Conservation (phyloP, 2,113 vertebrate genomes). For the Cephalopholis sonnerati region DNA sequence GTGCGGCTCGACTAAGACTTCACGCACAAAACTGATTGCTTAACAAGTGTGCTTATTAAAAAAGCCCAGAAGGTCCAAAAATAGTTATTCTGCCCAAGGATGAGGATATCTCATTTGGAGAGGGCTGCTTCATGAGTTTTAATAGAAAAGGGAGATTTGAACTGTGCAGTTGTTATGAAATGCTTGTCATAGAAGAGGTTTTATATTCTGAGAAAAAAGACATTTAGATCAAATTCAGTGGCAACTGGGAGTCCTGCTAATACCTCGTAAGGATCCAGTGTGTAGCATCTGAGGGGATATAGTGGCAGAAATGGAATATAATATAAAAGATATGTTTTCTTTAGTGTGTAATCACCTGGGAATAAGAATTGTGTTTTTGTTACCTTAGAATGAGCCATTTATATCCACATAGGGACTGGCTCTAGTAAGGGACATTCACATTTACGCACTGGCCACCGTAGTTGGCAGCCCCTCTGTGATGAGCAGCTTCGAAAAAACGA, state of each 20-base stretch:
- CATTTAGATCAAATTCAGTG: not conserved
- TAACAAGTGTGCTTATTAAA: constrained; percentile 34
- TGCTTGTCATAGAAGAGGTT: not conserved
- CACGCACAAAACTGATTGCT: constrained; percentile 19
- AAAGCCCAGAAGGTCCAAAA: constrained; percentile 33
- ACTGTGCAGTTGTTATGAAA: not conserved
- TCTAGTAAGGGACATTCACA: too few species aligned
- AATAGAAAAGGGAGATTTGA: not conserved
- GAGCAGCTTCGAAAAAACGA: too few species aligned
- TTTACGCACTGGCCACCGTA: too few species aligned
- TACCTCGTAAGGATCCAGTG: too few species aligned
- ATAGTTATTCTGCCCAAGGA: constrained; percentile 11
- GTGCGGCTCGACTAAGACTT: constrained; percentile 6
- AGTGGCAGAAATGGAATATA: too few species aligned
- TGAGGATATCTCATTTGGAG: constrained; percentile 6
- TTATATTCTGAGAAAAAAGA: not conserved
- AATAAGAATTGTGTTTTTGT: too few species aligned
- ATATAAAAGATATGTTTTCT: too few species aligned
- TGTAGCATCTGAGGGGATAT: too few species aligned
- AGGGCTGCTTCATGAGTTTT: constrained; percentile 3
- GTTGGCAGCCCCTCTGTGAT: too few species aligned
- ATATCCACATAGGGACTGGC: too few species aligned
- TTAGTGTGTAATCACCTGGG: too few species aligned
- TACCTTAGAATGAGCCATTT: too few species aligned
- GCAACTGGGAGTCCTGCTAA: not conserved